phyloP scores from a whole-genome alignment of 2,797 vertebrate species.

The Smutsia gigantea region DNA sequence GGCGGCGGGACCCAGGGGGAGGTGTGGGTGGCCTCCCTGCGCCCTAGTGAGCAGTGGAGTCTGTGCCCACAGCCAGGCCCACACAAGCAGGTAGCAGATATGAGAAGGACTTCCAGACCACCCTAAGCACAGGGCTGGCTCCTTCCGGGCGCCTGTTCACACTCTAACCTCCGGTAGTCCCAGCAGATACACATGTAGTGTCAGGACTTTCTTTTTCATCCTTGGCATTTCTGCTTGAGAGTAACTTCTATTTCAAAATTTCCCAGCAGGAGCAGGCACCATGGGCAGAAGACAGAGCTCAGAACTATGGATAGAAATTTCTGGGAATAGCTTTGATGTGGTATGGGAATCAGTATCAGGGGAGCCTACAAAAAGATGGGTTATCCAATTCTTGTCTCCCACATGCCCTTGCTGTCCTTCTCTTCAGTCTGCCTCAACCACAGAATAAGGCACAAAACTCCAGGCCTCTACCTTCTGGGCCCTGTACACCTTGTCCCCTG shows the following conservation, averaged over 20 bases:
- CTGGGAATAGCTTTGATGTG: not conserved
- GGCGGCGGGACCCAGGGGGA: not conserved
- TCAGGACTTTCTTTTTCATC: not conserved
- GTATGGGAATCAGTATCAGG: not conserved
- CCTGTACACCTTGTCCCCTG: rapidly evolving
- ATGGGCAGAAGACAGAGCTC: not conserved
- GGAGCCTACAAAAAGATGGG: not conserved
- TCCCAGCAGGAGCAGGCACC: not conserved
- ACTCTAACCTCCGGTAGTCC: not conserved
- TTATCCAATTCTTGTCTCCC: not conserved
- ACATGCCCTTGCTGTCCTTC: not conserved
- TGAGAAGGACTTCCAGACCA: not conserved
- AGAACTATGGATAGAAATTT: not conserved
- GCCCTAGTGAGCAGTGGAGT: not conserved
- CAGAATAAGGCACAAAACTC: not conserved
- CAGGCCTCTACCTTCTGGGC: not conserved
- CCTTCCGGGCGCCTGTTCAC: rapidly evolving
- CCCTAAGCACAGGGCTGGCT: not conserved
- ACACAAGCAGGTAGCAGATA: not conserved
- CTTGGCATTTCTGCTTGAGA: not conserved
- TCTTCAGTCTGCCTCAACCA: not conserved
- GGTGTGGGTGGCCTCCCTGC: not conserved
- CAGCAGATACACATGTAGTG: not conserved
- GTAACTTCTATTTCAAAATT: not conserved
- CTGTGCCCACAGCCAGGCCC: not conserved